Evolutionary conservation across 53 echinoderm and acorn worm species (phyloP).

Genomic region (Paracentrotus lividus): DNA sequence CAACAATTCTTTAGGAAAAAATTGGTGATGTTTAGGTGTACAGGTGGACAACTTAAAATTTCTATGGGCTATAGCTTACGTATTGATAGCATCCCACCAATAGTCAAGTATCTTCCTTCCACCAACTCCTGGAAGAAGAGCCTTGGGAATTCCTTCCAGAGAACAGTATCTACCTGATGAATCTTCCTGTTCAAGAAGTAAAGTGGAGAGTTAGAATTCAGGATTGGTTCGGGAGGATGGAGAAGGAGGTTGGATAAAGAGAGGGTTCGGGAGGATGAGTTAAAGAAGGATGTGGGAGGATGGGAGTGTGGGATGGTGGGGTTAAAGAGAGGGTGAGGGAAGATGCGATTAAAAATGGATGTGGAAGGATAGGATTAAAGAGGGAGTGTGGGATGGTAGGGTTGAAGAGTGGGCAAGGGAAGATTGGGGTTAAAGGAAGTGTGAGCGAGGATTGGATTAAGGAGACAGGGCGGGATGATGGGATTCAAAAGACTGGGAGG

Average conservation of each 20-base stretch:
- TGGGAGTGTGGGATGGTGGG: not conserved
- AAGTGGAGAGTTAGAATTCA: not conserved
- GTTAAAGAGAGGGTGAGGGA: too few relatives aligned
- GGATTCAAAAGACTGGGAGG: too few relatives aligned
- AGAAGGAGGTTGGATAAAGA: not conserved
- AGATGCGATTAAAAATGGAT: not conserved
- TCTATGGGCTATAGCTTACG: slow-evolving; percentile 63
- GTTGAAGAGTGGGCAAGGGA: too few relatives aligned
- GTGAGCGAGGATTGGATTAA: too few relatives aligned
- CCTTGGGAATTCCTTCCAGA: slow-evolving; percentile 89
- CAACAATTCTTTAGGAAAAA: too few relatives aligned
- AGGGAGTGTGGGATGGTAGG: too few relatives aligned
- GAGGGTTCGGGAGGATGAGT: not conserved
- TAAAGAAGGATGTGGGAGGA: not conserved
- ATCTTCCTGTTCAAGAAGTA: slow-evolving; percentile 69
- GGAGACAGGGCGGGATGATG: too few relatives aligned
- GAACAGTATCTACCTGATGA: slow-evolving; percentile 75
- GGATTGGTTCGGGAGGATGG: too few relatives aligned
- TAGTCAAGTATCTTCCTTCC: slow-evolving; percentile 87
- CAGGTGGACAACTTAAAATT: not conserved
- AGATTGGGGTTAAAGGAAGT: too few relatives aligned
- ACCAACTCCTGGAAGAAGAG: slow-evolving; percentile 88
- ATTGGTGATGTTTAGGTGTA: too few relatives aligned
- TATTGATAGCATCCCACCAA: slow-evolving; percentile 96
- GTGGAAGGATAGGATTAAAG: not conserved